Percentiles rank a stretch among this genome's conserved stretches.
Conservation (phyloP, 2,888 invertebrate genomes). For the Cyclophora punctaria region DNA sequence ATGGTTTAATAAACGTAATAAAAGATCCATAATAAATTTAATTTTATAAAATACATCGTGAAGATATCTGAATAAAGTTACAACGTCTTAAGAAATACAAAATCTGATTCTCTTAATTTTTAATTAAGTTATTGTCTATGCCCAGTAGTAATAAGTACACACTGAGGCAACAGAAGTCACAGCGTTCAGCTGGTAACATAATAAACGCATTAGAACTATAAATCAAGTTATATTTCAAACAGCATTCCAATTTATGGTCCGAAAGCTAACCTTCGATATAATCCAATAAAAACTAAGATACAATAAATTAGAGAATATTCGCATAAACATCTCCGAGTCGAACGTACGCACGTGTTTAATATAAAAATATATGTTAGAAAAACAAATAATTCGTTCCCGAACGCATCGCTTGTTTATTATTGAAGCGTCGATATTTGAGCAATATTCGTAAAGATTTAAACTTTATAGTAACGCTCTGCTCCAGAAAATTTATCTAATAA, state of each 20-base stretch:
- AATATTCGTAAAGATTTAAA: constrained; percentile 9
- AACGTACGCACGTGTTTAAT: constrained; percentile 3
- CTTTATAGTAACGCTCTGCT: too few relatives aligned
- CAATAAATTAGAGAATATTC: constrained; percentile 15
- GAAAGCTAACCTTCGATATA: constrained; percentile 1
- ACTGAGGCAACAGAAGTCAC: too few relatives aligned
- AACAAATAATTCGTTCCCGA: constrained; percentile 14
- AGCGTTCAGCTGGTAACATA: too few relatives aligned
- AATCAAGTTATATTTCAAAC: too few relatives aligned
- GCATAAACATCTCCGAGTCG: constrained; percentile 10
- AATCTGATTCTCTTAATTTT: too few relatives aligned
- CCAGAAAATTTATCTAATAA: too few relatives aligned
- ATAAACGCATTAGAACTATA: too few relatives aligned
- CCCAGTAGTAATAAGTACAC: too few relatives aligned
- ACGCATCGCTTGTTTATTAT: constrained; percentile 16
- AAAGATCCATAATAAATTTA: neutral
- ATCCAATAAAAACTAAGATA: constrained; percentile 8
- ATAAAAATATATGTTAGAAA: constrained; percentile 22
- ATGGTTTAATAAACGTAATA: neutral
- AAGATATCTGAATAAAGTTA: neutral
- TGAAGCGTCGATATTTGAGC: constrained; percentile 14
- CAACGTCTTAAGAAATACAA: too few relatives aligned
- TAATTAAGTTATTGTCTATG: too few relatives aligned
- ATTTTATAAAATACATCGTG: neutral
- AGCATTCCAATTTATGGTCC: too few relatives aligned